These are phyloP conservation scores for Megatriorchis doriae DNA, from an alignment of 2,113 vertebrate species.

Conservation along the genomic window DNA sequence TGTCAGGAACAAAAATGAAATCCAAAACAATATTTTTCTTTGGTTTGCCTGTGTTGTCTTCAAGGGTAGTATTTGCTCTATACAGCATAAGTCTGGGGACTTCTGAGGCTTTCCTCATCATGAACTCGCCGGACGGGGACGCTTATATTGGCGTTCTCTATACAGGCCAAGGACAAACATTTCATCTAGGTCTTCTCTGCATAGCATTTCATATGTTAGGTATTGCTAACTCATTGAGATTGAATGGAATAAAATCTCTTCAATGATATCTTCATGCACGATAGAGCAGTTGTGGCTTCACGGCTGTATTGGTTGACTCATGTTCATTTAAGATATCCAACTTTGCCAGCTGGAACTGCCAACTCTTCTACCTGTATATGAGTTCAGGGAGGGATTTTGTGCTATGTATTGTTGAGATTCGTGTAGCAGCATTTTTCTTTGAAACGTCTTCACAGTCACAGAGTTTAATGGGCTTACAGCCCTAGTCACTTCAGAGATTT, in stretches of 20 bases:
- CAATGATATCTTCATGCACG: accelerated
- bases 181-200: background rate
- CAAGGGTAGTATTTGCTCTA: background rate
- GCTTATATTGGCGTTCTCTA: background rate
- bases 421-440: background rate
- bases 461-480: background rate
- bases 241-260: background rate
- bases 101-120: background rate
- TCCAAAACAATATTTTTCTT: background rate
- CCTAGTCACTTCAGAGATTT: background rate
- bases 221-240: background rate
- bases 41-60: background rate
- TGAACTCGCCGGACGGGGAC: background rate
- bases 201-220: background rate
- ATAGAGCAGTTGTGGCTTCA: background rate
- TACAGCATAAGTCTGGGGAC: background rate
- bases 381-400: background rate
- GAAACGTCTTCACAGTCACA: background rate
- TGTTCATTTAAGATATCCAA: background rate
- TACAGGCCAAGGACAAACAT: background rate
- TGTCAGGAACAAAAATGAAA: background rate
- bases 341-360: background rate
- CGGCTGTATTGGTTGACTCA: background rate
- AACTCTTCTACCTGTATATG: background rate
- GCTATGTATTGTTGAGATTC: background rate